Conservation (phyloP, 2,113 vertebrate species). For the Cettia cetti region DNA sequence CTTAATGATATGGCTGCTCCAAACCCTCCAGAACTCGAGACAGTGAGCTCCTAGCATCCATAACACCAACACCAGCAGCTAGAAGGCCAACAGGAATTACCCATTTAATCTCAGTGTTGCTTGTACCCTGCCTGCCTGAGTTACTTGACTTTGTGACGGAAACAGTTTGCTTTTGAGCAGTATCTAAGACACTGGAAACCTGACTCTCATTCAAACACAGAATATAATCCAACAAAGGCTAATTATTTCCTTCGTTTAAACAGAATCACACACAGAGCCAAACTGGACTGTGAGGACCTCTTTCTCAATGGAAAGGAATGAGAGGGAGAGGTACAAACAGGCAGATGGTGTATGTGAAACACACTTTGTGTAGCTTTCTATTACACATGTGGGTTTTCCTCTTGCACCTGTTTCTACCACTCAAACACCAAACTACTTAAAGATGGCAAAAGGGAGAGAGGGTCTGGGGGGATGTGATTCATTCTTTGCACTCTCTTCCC, state of each 20-base stretch:
- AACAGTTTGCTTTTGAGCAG: background rate
- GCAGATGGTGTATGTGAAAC: background rate
- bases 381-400: background rate
- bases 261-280: background rate
- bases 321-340: background rate
- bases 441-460: background rate
- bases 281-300: background rate
- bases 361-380: background rate
- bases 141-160: background rate
- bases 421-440: conserved; percentile 23
- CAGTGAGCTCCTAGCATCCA: rapidly evolving
- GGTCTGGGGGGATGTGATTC: background rate
- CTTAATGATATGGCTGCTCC: background rate
- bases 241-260: background rate
- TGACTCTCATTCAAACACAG: background rate
- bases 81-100: background rate
- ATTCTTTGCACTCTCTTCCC: background rate
- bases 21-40: background rate
- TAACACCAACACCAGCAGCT: background rate
- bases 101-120: background rate
- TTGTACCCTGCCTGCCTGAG: rapidly evolving
- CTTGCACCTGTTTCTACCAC: conserved; percentile 8
- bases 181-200: background rate
- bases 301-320: background rate
- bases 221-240: background rate